These are phyloP conservation scores for Drosophila paramelanica DNA, from an alignment of 2,888 invertebrate species.

Conservation along the genomic window DNA sequence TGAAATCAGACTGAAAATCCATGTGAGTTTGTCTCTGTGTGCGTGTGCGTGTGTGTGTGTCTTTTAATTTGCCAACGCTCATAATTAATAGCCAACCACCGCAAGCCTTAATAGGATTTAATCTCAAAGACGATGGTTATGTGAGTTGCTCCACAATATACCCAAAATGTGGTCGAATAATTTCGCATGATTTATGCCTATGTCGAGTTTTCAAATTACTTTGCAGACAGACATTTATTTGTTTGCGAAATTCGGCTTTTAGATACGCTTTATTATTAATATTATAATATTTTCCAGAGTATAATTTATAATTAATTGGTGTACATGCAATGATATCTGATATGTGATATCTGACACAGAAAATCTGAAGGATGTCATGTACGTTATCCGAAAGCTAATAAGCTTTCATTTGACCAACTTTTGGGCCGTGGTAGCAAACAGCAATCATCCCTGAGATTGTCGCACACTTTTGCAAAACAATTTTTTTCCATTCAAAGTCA, in stretches of 20 bases:
- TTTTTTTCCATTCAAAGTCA: conserved; percentile 44
- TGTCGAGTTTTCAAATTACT: conserved; percentile 20
- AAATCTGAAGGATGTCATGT: neutral
- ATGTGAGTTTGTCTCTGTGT: neutral
- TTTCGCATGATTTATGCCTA: conserved; percentile 57
- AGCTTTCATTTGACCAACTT: neutral
- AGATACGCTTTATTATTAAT: neutral
- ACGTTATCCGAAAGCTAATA: conserved; percentile 10
- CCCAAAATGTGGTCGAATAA: conserved; percentile 20
- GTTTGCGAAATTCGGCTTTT: neutral
- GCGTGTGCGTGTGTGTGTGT: conserved; percentile 9
- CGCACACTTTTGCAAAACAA: conserved; percentile 35
- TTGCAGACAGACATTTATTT: neutral
- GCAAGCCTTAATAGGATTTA: conserved; percentile 54
- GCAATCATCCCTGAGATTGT: conserved; percentile 30
- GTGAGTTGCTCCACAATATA: conserved; percentile 4
- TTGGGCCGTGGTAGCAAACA: neutral
- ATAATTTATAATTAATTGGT: no score
- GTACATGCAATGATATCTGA: no score
- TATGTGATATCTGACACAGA: neutral
- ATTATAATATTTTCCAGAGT: no score
- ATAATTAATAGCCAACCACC: conserved; percentile 69
- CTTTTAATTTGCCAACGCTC: conserved; percentile 69
- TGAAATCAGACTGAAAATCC: conserved; percentile 65
- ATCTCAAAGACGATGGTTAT: conserved; percentile 31